phyloP scores from a whole-genome alignment of 2,888 invertebrate genomes.

The Sisyra nigra region DNA sequence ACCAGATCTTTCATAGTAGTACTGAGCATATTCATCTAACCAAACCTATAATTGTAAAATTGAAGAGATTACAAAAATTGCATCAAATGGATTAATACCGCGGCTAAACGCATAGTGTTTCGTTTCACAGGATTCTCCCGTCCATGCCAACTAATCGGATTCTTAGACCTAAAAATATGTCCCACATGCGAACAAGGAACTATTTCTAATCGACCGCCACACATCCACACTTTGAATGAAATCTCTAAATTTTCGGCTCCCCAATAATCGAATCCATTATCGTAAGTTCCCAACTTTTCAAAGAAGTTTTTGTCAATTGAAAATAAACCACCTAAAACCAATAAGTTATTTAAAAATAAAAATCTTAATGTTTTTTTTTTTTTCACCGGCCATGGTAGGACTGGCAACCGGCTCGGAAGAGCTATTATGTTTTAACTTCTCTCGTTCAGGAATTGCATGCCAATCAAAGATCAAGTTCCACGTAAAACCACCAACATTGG shows the following conservation, averaged over 20 bases:
- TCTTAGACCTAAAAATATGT: slow-evolving; percentile 94
- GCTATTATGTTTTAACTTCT: slow-evolving; percentile 70
- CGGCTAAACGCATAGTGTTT: slow-evolving; percentile 92
- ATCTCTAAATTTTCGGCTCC: slow-evolving; percentile 96
- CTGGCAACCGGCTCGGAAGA: slow-evolving; percentile 88
- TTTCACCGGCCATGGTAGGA: slow-evolving; percentile 91
- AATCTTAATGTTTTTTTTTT: neutral
- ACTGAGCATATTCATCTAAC: slow-evolving; percentile 94
- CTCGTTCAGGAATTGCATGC: slow-evolving; percentile 94
- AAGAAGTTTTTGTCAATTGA: slow-evolving; percentile 90
- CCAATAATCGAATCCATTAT: slow-evolving; percentile 99
- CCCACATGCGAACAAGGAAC: slow-evolving; percentile 98
- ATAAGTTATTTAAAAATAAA: neutral
- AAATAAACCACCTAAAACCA: slow-evolving; percentile 53
- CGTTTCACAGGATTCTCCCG: slow-evolving; percentile 95
- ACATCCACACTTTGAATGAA: slow-evolving; percentile 99
- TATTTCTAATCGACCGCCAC: slow-evolving; percentile 94
- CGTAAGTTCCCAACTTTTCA: slow-evolving; percentile 90
- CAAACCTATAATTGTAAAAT: slow-evolving; percentile 44
- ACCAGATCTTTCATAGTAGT: slow-evolving; percentile 97
- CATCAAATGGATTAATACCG: slow-evolving; percentile 28
- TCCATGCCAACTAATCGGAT: slow-evolving; percentile 95
- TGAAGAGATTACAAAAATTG: neutral
- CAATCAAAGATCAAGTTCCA: slow-evolving; percentile 97
- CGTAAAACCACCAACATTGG: slow-evolving; percentile 84